Percentiles rank a stretch among this genome's conserved stretches.
Evolutionary conservation across 2,888 invertebrate genomes (phyloP).

Genomic region (Acrocera orbiculus): DNA sequence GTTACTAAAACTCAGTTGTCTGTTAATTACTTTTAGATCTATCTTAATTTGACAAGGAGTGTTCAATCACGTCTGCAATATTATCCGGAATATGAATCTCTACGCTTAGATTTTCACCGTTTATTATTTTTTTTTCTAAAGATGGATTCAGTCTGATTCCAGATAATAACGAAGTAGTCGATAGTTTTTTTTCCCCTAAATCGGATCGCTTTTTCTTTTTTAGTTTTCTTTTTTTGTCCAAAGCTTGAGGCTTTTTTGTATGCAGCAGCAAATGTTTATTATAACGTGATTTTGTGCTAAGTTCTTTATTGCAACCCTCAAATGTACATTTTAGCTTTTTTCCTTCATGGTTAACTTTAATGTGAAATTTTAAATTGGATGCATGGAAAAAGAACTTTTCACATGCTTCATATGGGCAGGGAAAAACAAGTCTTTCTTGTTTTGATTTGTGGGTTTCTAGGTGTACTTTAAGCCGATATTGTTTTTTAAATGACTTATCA

Average conservation of each 20-base stretch:
- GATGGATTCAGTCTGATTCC: too few relatives aligned
- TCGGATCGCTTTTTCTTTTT: constrained; percentile 22
- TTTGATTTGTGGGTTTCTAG: constrained; percentile 17
- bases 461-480: constrained; percentile 14
- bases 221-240: not conserved
- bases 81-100: constrained; percentile 1
- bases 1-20: too few relatives aligned
- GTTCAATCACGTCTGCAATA: not conserved
- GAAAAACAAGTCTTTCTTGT: constrained; percentile 13
- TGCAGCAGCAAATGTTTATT: constrained; percentile 5
- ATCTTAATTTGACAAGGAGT: not conserved
- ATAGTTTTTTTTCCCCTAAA: constrained; percentile 19
- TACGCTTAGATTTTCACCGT: constrained; percentile 15
- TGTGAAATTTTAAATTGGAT: constrained; percentile 38
- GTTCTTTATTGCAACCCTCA: constrained; percentile 14
- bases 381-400: constrained; percentile 34
- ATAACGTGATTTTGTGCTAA: constrained; percentile 3
- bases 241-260: constrained; percentile 1
- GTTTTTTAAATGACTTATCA: constrained; percentile 16
- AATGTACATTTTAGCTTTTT: constrained; percentile 33
- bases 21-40: too few relatives aligned
- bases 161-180: too few relatives aligned
- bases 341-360: constrained; percentile 34
- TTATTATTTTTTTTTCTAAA: constrained; percentile 18
- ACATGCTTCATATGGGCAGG: constrained; percentile 28